Evolutionary conservation across 2,888 invertebrate genomes (phyloP).

Genomic region (Zootermopsis nevadensis): DNA sequence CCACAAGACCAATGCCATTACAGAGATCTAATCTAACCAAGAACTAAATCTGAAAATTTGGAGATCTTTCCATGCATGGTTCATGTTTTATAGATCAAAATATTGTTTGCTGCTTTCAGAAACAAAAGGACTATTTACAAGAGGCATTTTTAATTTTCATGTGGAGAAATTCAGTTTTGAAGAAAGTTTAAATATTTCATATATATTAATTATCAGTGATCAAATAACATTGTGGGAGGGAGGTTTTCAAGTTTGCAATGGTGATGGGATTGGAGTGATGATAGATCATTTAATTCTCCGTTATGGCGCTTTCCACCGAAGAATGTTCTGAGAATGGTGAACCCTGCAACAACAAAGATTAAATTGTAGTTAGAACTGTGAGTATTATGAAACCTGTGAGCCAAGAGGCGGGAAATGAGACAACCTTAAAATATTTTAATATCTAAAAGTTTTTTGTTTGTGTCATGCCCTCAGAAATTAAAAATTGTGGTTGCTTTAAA

Average conservation of each 20-base stretch:
- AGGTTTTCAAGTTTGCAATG: constrained; percentile 13
- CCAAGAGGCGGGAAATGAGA: no score
- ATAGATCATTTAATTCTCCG: background rate
- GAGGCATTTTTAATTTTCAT: background rate
- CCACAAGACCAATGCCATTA: no score
- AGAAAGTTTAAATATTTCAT: background rate
- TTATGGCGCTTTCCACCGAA: constrained; percentile 36
- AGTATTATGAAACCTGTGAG: no score
- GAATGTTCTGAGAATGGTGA: constrained; percentile 45
- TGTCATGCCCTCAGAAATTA: no score
- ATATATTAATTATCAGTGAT: background rate
- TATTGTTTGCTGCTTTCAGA: no score
- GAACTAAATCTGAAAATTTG: no score
- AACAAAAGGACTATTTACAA: background rate
- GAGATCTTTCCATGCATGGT: no score
- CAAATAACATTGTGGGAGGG: constrained; percentile 21
- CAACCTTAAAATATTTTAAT: no score
- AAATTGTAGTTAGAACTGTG: background rate
- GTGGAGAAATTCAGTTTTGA: background rate
- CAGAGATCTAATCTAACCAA: no score
- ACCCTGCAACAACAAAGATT: constrained; percentile 40
- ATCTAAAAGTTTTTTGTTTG: no score
- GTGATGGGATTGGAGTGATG: background rate
- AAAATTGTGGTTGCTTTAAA: no score
- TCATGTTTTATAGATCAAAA: no score